Percentiles rank a stretch among this genome's conserved stretches.
Evolutionary conservation across 37 sponge, comb jelly and placozoan species (phyloP).

Genomic region (Oscarella lobularis): DNA sequence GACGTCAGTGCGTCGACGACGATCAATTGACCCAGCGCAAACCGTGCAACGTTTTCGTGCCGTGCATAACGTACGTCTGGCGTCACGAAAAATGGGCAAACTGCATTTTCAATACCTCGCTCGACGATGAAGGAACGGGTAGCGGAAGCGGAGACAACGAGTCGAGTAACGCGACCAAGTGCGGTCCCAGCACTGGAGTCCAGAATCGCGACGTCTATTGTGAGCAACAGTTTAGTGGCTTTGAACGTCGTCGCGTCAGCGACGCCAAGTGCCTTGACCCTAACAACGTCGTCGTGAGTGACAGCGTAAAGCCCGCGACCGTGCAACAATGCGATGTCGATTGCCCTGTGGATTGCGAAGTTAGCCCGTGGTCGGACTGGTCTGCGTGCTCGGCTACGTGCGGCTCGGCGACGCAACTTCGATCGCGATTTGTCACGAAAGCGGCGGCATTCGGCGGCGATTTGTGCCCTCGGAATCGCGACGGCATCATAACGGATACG

Average conservation of each 20-base stretch:
- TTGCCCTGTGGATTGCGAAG: slow-evolving; percentile 4
- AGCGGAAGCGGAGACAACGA: too few species aligned
- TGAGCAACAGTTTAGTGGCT: neutral
- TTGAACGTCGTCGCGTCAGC: neutral
- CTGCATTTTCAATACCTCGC: too few species aligned
- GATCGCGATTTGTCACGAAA: neutral
- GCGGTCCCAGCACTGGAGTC: neutral
- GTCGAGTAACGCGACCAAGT: neutral
- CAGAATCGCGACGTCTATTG: neutral
- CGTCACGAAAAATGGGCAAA: neutral
- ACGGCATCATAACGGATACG: neutral
- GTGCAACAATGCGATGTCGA: neutral
- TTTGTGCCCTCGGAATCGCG: neutral
- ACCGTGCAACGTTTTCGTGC: neutral
- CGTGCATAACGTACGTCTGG: neutral
- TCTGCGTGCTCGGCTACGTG: neutral
- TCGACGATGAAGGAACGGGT: too few species aligned
- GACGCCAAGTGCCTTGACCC: neutral
- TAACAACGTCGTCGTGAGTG: neutral
- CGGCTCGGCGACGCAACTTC: neutral
- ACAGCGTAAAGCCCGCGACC: too few species aligned
- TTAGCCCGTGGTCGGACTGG: neutral
- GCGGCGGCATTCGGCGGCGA: neutral
- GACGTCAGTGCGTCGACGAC: neutral
- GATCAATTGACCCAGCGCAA: neutral